Percentiles rank a stretch among this genome's conserved stretches.
Conservation (phyloP, 2,888 invertebrate species). For the Gymnocheta viridis region DNA sequence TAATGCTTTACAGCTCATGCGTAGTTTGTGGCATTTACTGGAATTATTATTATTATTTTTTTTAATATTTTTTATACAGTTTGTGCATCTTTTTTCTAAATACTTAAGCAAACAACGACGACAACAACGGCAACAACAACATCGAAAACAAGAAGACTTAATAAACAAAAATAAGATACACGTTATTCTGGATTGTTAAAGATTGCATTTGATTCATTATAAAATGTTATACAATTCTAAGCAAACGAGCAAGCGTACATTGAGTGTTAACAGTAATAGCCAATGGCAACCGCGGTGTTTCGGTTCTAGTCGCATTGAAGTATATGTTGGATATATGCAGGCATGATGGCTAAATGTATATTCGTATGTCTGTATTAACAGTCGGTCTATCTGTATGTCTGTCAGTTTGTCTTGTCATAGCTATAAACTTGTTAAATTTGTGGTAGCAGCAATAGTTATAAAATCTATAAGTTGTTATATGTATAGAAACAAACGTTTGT, state of each 20-base stretch:
- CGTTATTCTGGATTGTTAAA: conserved; percentile 66
- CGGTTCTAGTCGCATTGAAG: conserved; percentile 19
- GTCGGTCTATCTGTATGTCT: conserved; percentile 16
- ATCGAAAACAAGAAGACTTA: neutral
- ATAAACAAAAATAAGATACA: conserved; percentile 51
- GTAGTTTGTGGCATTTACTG: conserved; percentile 58
- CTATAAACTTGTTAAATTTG: conserved; percentile 66
- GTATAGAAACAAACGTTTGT: conserved; percentile 4
- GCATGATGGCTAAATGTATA: neutral
- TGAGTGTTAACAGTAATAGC: conserved; percentile 75
- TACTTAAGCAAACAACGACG: conserved; percentile 8
- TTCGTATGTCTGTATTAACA: neutral
- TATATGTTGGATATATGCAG: conserved; percentile 26
- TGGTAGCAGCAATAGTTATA: conserved; percentile 38
- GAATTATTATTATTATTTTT: neutral
- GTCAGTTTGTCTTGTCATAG: conserved; percentile 55
- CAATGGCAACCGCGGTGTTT: conserved; percentile 65
- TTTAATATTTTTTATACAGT: conserved; percentile 11
- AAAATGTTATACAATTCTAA: conserved; percentile 67
- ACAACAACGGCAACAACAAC: neutral
- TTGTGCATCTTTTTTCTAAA: conserved; percentile 25
- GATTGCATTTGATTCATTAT: conserved; percentile 70
- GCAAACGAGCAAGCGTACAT: conserved; percentile 22
- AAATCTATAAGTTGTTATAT: conserved; percentile 44
- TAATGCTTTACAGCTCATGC: conserved; percentile 61